phyloP scores from a whole-genome alignment of 2,888 invertebrate species.

The Spilosoma lubricipeda region DNA sequence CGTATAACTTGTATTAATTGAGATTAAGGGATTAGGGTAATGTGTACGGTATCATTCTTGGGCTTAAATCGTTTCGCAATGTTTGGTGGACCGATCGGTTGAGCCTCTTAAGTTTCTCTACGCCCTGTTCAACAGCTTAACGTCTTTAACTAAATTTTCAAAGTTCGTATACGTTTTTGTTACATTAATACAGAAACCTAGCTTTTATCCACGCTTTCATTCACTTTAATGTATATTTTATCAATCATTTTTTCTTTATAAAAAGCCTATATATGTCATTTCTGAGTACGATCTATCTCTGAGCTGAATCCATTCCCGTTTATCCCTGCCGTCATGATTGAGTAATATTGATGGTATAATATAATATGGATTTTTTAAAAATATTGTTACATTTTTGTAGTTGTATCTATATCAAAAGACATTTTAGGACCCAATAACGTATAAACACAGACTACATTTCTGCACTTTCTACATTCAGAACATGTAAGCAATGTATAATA shows the following conservation, averaged over 20 bases:
- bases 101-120: not conserved
- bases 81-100: not conserved
- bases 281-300: not conserved
- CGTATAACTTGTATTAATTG: constrained; percentile 30
- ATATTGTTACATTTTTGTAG: not conserved
- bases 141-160: not conserved
- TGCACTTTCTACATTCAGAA: not conserved
- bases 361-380: too few species aligned
- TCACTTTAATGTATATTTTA: not conserved
- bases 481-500: not conserved
- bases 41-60: not conserved
- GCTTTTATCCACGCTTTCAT: not conserved
- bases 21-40: constrained; percentile 14
- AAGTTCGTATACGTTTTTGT: not conserved
- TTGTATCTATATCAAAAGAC: not conserved
- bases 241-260: not conserved
- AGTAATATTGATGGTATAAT: not conserved
- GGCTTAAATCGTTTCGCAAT: constrained; percentile 1
- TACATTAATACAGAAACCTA: not conserved
- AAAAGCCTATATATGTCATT: not conserved
- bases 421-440: not conserved
- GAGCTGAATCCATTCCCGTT: not conserved
- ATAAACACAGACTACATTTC: not conserved
- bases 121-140: not conserved
- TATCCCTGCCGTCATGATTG: not conserved